These are phyloP conservation scores for Agriopis marginaria DNA, from an alignment of 2,888 invertebrate genomes.

Conservation along the genomic window DNA sequence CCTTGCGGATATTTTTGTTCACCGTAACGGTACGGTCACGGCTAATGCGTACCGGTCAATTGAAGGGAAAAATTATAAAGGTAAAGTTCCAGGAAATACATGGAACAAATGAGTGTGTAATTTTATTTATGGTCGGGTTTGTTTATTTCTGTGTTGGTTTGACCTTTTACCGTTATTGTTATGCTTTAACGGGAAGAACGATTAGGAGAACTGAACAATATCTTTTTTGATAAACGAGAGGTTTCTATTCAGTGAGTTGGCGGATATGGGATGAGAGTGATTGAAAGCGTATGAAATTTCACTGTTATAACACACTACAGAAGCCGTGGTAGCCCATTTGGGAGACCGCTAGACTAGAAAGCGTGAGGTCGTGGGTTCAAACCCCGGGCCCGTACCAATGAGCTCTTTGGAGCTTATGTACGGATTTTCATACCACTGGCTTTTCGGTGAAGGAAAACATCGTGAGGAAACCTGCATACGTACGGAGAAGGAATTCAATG, in stretches of 20 bases:
- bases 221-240: background rate
- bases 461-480: too few species aligned
- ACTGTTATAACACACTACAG: too few species aligned
- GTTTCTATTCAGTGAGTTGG: background rate
- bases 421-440: too few species aligned
- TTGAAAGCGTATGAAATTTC: background rate
- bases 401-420: too few species aligned
- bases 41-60: slow-evolving; percentile 45
- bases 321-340: too few species aligned
- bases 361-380: too few species aligned
- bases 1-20: slow-evolving; percentile 50
- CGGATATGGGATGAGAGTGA: background rate
- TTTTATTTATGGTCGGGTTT: slow-evolving; percentile 29
- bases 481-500: too few species aligned
- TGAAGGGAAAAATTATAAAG: slow-evolving; percentile 45
- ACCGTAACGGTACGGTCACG: slow-evolving; percentile 36
- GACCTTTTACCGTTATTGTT: slow-evolving; percentile 17
- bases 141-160: slow-evolving; percentile 27
- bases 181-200: slow-evolving; percentile 12
- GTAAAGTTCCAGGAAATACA: slow-evolving; percentile 31
- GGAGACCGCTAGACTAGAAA: too few species aligned
- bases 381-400: too few species aligned
- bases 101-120: slow-evolving; percentile 33
- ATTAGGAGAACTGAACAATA: slow-evolving; percentile 3
- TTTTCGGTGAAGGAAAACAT: too few species aligned